Conservation (phyloP, 2,888 invertebrate genomes). For the Idaea dimidiata region DNA sequence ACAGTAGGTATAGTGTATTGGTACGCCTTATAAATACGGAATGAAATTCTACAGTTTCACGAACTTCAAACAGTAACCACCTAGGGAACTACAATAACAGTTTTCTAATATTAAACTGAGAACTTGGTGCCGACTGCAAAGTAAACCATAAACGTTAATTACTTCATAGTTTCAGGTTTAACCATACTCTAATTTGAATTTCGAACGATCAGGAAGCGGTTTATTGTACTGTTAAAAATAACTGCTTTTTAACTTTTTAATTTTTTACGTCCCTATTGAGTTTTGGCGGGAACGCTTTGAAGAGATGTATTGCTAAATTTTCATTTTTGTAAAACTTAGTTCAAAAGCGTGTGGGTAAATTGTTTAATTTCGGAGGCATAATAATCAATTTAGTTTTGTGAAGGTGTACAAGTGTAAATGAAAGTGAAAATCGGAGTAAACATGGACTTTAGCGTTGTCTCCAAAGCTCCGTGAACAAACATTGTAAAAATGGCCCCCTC, state of each 20-base stretch:
- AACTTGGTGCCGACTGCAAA: background rate
- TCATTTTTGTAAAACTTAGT: too few relatives aligned
- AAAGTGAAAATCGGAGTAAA: too few relatives aligned
- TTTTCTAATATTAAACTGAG: background rate
- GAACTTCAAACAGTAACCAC: background rate
- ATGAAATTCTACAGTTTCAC: background rate
- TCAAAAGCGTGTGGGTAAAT: too few relatives aligned
- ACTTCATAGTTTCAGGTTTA: background rate
- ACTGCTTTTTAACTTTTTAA: background rate
- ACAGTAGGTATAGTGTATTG: too few relatives aligned
- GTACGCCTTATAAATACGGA: background rate
- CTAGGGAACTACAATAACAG: background rate
- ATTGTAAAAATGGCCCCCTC: too few relatives aligned
- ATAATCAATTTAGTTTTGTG: too few relatives aligned
- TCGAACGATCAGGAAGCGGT: background rate
- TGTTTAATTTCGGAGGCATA: too few relatives aligned
- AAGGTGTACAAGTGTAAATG: too few relatives aligned
- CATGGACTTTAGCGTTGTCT: too few relatives aligned
- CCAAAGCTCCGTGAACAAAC: too few relatives aligned
- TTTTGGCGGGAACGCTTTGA: too few relatives aligned
- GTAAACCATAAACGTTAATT: conserved; percentile 1
- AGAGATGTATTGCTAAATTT: too few relatives aligned
- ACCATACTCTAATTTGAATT: background rate
- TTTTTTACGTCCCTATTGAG: background rate
- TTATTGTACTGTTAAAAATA: background rate